These are phyloP conservation scores for Scrobipalpa costella DNA, from an alignment of 2,888 invertebrate genomes.

Conservation along the genomic window DNA sequence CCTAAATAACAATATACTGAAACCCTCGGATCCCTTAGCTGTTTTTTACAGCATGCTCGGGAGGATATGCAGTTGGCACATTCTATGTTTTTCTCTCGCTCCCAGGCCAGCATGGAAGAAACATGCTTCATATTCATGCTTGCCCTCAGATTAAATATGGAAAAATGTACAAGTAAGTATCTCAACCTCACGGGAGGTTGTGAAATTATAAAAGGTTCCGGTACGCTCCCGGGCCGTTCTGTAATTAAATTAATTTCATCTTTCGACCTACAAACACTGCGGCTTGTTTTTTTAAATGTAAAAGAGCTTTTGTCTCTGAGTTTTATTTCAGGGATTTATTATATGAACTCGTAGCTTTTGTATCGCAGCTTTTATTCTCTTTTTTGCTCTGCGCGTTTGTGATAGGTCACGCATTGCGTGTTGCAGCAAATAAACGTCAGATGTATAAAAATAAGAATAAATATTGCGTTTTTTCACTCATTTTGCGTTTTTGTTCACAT, in stretches of 20 bases:
- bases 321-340: background rate
- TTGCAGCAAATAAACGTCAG: slow-evolving; percentile 1
- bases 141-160: too few species aligned
- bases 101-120: too few species aligned
- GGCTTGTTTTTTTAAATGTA: slow-evolving; percentile 6
- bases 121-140: too few species aligned
- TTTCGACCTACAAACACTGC: slow-evolving; percentile 8
- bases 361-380: background rate
- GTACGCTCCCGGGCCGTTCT: background rate
- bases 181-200: background rate
- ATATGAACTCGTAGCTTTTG: background rate
- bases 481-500: background rate
- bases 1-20: too few species aligned
- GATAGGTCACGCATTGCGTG: background rate
- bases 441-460: background rate
- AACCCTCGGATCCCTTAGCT: too few species aligned
- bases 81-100: too few species aligned
- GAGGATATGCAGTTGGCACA: too few species aligned
- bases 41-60: too few species aligned
- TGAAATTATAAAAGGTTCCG: slow-evolving; percentile 10
- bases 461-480: background rate
- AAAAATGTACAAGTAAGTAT: too few species aligned
- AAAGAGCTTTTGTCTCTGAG: slow-evolving; percentile 1
- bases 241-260: slow-evolving; percentile 10
- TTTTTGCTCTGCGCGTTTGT: background rate